Evolutionary conservation across 2,888 invertebrate species (phyloP), one percentile per base, ranked within the genome.

Genomic region (Oxycera nigricornis): DNA sequence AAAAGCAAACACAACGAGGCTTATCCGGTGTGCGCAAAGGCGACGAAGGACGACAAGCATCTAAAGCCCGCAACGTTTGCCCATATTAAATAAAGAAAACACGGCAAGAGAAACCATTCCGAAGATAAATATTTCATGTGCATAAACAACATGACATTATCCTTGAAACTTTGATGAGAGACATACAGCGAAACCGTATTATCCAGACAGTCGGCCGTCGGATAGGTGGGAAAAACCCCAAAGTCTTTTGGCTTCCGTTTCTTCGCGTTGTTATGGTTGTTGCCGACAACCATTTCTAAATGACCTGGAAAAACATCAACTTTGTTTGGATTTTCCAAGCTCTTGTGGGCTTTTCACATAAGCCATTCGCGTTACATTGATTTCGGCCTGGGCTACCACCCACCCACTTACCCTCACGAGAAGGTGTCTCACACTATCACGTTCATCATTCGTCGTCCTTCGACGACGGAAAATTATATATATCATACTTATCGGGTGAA

Each of bases 51-150:
- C n/a, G n/a, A n/a, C n/a, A n/a, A n/a, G n/a, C n/a, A n/a, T n/a
- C n/a, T n/a, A n/a, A n/a, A n/a, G n/a, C n/a, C n/a, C n/a, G n/a
- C n/a, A n/a, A n/a, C n/a, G n/a, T n/a, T n/a, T n/a, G n/a, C n/a
- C 7, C 52, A 55, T 55, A 55, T 9, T 55, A 59, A 59, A 59
- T 9, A 59, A 59, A 24, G 59, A 59, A 26, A 24, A 26, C 30
- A 24, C 7, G 7, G 52, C 28, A n/a, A 59, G 39, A 62, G 17
- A 35, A 62, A 62, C 22, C 22, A 62, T 62, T 22, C 20, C 20
- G 17, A 62, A 22, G 20, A 68, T 68, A 50, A 68, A 68, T 68
- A 68, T 68, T 68, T 68, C 50, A 68, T 68, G 68, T 50, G 68
- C 30, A 68, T 68, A 52, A 52, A 68, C 52, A 68, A 52, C 50